Base-by-base conservation (phyloP, 2,888 invertebrate species). In the Tipula lateralis region DNA sequence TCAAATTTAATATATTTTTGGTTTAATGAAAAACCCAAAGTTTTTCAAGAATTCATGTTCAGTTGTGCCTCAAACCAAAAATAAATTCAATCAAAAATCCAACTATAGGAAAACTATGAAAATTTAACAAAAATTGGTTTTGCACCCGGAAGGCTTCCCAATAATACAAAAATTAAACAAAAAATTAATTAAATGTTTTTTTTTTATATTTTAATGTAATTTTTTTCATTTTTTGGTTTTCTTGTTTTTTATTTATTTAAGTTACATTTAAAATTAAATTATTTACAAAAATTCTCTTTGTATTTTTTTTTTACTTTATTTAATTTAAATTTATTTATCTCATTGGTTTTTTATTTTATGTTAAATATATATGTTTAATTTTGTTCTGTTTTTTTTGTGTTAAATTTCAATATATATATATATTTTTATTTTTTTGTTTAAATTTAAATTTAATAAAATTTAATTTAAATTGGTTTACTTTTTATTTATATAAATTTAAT, bases 201-300 rank as follows among this genome's bases (percentile, higher is more conserved):
- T n/a, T n/a, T n/a, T n/a, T n/a, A n/a, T n/a, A n/a, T n/a, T n/a
- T n/a, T n/a, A 50, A 50, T 50, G n/a, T 50, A 12, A 19, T 50
- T 50, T 50, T 50, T 50, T 50, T 19, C 19, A 19, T 50, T 66
- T 9, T 66, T 66, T 24, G 66, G 9, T 66, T 66, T 66, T 6
- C 9, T 66, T 66, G 19, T 19, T 66, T 12, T 24, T 24, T 66
- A 24, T 66, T 66, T 66, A 39, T 66, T 66, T 66, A 66, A 66
- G 66, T 66, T 66, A 66, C 66, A 66, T 66, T 66, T 66, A 66
- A 66, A 66, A 66, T 66, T 66, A 66, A 66, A 66, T 66, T 66
- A 66, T 66, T 66, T 66, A 66, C 66, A 66, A 66, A 66, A 66
- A 24, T 66, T 66, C 66, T 66, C 66, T 66, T 66, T 66, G 66